These are phyloP conservation scores for Epizoanthus stellaris DNA, from an alignment of 92 coral and sea anemone species.

Conservation along the genomic window DNA sequence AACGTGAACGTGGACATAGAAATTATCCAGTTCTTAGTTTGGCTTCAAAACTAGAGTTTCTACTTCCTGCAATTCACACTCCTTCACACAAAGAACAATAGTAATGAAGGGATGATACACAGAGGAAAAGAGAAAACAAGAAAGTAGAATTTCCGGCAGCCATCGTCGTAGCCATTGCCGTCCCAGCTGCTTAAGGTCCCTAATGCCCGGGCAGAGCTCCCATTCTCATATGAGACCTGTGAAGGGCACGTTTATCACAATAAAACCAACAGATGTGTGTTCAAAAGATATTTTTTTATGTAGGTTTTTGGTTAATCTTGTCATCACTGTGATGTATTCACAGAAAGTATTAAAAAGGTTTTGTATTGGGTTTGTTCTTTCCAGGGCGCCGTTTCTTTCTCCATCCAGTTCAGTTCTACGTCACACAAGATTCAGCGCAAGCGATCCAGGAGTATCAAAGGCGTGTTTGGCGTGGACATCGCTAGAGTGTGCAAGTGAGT, in stretches of 20 bases:
- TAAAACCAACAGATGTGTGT: neutral
- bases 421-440: constrained; percentile 87
- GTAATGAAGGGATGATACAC: too few species aligned
- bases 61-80: too few species aligned
- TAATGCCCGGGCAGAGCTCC: too few species aligned
- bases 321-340: constrained; percentile 1
- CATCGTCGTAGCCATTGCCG: too few species aligned
- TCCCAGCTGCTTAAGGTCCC: too few species aligned
- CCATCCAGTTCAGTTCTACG: constrained; percentile 92
- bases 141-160: too few species aligned
- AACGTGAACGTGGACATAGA: too few species aligned
- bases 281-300: neutral
- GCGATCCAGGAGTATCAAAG: constrained; percentile 80
- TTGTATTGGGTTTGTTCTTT: constrained; percentile 6
- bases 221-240: too few species aligned
- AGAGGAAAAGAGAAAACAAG: too few species aligned
- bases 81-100: too few species aligned
- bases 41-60: too few species aligned
- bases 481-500: constrained; percentile 82
- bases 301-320: neutral
- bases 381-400: constrained; percentile 95
- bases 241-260: neutral
- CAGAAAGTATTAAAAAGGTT: neutral
- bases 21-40: too few species aligned
- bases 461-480: constrained; percentile 96